Conservation (phyloP, 2,797 vertebrate genomes). For the Toxotes lorentzi region DNA sequence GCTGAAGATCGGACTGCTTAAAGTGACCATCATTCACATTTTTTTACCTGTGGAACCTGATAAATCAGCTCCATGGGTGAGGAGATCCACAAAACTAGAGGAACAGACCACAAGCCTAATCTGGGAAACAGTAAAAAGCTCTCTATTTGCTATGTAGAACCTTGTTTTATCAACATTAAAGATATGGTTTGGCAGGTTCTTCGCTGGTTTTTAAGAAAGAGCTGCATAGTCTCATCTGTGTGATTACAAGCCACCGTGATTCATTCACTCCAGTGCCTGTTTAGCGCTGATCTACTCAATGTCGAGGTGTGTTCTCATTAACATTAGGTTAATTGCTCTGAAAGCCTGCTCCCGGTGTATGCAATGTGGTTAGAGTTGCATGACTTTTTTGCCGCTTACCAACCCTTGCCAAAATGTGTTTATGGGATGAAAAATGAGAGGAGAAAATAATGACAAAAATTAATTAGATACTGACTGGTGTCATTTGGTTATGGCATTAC, state of each 20-base stretch:
- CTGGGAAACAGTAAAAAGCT: neutral
- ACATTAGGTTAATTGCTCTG: constrained; percentile 62
- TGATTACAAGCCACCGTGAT: constrained; percentile 30
- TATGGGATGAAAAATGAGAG: constrained; percentile 27
- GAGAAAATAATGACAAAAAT: constrained; percentile 36
- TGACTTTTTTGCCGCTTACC: constrained; percentile 23
- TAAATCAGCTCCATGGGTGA: no score
- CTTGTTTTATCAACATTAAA: neutral
- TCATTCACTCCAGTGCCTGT: constrained; percentile 20
- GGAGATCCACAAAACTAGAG: no score
- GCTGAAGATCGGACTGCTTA: no score
- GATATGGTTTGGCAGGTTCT: neutral
- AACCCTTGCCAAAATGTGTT: constrained; percentile 21
- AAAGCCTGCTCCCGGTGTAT: constrained; percentile 30
- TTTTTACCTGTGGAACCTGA: neutral
- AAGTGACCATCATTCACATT: neutral
- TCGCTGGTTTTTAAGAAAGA: constrained; percentile 31
- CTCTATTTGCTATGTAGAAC: no score
- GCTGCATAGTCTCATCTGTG: neutral
- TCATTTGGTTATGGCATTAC: constrained; percentile 24
- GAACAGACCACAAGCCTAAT: neutral
- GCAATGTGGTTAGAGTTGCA: constrained; percentile 19
- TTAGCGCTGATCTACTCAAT: constrained; percentile 40
- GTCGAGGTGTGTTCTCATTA: constrained; percentile 57
- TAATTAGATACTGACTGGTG: constrained; percentile 25